These are phyloP conservation scores for Vulpes ferrilata DNA, from an alignment of 2,113 vertebrate genomes.

Conservation along the genomic window DNA sequence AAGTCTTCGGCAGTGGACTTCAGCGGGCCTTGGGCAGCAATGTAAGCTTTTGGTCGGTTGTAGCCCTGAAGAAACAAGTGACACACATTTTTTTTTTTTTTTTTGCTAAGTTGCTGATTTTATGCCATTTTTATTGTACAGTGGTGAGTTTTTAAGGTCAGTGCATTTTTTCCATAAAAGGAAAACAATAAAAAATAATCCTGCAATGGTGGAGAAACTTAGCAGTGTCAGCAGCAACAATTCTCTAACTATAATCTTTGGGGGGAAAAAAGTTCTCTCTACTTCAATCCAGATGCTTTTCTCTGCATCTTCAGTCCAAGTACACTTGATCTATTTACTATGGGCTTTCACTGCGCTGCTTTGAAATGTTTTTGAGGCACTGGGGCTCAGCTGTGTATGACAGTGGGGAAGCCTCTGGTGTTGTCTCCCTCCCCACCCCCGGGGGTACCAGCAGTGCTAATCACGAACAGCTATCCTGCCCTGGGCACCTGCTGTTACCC, in stretches of 20 bases:
- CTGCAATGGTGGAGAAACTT: background rate
- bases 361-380: background rate
- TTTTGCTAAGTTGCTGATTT: slow-evolving; percentile 49
- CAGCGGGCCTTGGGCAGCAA: slow-evolving; percentile 98
- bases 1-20: slow-evolving; percentile 96
- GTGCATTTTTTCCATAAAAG: background rate
- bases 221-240: background rate
- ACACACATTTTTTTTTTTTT: background rate
- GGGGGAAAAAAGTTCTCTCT: background rate
- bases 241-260: background rate
- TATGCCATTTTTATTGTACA: background rate
- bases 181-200: background rate
- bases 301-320: background rate
- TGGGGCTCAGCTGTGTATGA: background rate
- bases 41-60: slow-evolving; percentile 94
- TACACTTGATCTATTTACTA: background rate
- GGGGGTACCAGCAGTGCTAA: background rate
- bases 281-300: background rate
- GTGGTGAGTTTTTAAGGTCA: background rate
- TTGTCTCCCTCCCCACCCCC: background rate
- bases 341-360: background rate
- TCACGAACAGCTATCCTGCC: background rate
- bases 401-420: background rate
- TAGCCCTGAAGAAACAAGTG: slow-evolving; percentile 92
- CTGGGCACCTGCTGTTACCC: background rate